Evolutionary conservation across 2,113 vertebrate genomes (phyloP).

Genomic region (Labrus mixtus): DNA sequence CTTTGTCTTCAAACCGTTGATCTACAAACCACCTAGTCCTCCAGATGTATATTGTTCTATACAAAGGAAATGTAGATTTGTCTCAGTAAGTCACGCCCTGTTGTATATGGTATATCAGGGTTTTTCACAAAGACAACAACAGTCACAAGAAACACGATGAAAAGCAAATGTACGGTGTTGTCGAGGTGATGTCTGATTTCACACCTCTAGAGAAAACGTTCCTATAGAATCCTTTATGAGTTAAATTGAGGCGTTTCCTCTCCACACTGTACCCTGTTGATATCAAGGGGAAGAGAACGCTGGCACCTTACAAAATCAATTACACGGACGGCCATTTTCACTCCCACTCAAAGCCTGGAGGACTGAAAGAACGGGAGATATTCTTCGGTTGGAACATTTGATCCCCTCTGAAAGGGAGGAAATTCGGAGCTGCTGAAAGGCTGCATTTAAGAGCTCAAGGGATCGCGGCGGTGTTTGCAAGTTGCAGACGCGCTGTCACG

Average conservation of each 20-base stretch:
- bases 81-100: no score
- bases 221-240: conserved; percentile 41
- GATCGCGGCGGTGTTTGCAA: conserved; percentile 68
- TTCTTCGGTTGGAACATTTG: conserved; percentile 75
- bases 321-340: conserved; percentile 64
- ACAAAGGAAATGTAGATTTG: no score
- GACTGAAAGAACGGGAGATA: conserved; percentile 67
- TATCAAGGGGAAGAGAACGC: conserved; percentile 60
- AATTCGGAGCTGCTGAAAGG: conserved; percentile 73
- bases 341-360: conserved; percentile 66
- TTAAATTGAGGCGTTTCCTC: conserved; percentile 58
- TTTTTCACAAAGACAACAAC: no score
- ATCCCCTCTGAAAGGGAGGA: conserved; percentile 78
- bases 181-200: not conserved
- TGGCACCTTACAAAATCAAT: conserved; percentile 71
- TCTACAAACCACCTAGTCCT: no score
- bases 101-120: no score
- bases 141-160: no score
- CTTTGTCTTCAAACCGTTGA: no score
- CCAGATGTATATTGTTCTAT: no score
- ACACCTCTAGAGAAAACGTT: conserved; percentile 30
- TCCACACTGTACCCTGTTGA: conserved; percentile 33
- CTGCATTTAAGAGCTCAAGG: conserved; percentile 78
- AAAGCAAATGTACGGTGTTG: not conserved
- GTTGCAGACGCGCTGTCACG: conserved; percentile 71